Percentiles rank a stretch among this genome's conserved stretches.
phyloP scores from a whole-genome alignment of 2,888 invertebrate genomes.

The Sarcophaga caerulescens region DNA sequence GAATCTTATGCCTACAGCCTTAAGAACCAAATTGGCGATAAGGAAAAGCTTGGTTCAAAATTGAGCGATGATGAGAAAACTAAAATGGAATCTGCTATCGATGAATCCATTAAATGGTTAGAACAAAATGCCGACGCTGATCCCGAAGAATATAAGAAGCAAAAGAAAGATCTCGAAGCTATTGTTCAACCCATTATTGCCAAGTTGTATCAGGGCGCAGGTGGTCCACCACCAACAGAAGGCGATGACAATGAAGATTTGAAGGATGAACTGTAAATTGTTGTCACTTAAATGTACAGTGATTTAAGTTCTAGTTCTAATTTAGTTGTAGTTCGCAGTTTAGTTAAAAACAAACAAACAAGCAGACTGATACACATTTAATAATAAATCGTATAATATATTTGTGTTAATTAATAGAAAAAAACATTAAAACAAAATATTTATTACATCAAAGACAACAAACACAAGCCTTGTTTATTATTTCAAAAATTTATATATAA shows the following conservation, averaged over 20 bases:
- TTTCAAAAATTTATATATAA: slow-evolving; percentile 26
- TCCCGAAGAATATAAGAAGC: slow-evolving; percentile 94
- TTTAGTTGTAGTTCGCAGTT: slow-evolving; percentile 72
- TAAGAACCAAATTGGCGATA: slow-evolving; percentile 97
- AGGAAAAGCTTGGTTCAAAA: slow-evolving; percentile 98
- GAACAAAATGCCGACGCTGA: slow-evolving; percentile 97
- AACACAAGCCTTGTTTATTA: slow-evolving; percentile 60
- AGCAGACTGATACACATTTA: slow-evolving; percentile 77
- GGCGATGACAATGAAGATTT: slow-evolving; percentile 88
- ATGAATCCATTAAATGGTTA: slow-evolving; percentile 98
- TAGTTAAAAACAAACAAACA: slow-evolving; percentile 73
- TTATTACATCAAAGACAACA: slow-evolving; percentile 67
- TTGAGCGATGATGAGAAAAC: slow-evolving; percentile 93
- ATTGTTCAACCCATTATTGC: slow-evolving; percentile 98
- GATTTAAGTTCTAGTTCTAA: slow-evolving; percentile 63
- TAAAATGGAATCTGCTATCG: slow-evolving; percentile 97
- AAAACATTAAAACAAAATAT: slow-evolving; percentile 58
- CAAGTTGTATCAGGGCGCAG: slow-evolving; percentile 95
- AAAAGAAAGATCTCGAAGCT: slow-evolving; percentile 97
- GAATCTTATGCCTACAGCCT: slow-evolving; percentile 98
- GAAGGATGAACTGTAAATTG: slow-evolving; percentile 90
- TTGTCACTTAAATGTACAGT: slow-evolving; percentile 29
- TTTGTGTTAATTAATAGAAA: slow-evolving; percentile 56
- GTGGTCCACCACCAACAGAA: slow-evolving; percentile 88
- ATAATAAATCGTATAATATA: slow-evolving; percentile 60